These are phyloP conservation scores for Forbesichthys papilliferus DNA, from an alignment of 2,113 vertebrate species.

Conservation along the genomic window DNA sequence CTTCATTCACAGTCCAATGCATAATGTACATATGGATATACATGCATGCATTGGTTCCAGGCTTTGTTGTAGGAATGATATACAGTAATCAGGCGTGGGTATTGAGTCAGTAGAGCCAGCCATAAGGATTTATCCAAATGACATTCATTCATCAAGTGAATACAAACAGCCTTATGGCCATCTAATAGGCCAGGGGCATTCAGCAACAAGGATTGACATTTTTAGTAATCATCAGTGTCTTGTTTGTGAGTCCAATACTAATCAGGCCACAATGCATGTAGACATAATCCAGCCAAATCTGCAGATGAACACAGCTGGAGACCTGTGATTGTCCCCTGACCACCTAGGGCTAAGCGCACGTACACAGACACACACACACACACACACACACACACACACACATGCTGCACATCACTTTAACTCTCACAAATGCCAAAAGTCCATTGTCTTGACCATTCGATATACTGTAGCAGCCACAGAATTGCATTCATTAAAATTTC, in stretches of 20 bases:
- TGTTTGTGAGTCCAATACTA: background rate
- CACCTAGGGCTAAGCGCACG: background rate
- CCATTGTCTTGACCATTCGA: no score
- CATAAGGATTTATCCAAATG: background rate
- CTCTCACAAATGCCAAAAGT: no score
- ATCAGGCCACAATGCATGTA: background rate
- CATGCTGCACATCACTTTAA: background rate
- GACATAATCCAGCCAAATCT: background rate
- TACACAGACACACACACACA: background rate
- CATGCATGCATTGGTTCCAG: background rate
- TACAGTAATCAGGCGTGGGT: background rate
- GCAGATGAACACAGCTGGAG: no score
- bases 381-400: background rate
- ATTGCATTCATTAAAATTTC: no score
- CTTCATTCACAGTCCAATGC: no score
- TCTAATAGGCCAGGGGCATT: background rate
- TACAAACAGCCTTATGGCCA: background rate
- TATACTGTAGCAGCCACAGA: no score
- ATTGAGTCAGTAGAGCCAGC: background rate
- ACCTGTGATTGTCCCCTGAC: no score
- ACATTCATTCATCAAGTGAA: background rate
- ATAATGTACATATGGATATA: no score
- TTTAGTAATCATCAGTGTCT: background rate
- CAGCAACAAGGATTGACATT: background rate
- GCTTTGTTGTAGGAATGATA: background rate